A percentile compares a stretch with the other conserved stretches of the same genome.
These are phyloP conservation scores for Genyomyrus donnyi DNA, from an alignment of 2,113 vertebrate species.

Conservation along the genomic window DNA sequence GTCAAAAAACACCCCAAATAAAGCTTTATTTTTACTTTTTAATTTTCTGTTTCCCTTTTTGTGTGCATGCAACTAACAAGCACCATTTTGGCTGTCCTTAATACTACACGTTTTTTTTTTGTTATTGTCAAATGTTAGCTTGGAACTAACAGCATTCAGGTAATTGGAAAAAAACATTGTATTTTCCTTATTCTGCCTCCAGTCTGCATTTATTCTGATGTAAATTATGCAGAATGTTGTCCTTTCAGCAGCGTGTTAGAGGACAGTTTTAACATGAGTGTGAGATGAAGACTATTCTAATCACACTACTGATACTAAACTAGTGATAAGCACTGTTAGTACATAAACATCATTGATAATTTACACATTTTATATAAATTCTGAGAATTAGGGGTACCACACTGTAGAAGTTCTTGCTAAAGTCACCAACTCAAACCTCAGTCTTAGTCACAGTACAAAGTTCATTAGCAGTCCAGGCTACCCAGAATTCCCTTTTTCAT, in stretches of 20 bases:
- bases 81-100: neutral
- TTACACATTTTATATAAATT: neutral
- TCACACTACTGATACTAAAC: neutral
- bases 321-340: neutral
- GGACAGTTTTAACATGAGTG: neutral
- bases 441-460: neutral
- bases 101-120: neutral
- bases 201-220: neutral
- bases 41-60: neutral
- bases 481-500: neutral
- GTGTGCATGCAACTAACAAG: conserved; percentile 23
- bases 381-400: neutral
- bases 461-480: neutral
- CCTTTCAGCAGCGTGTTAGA: neutral
- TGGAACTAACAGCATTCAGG: neutral
- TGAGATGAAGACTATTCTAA: neutral
- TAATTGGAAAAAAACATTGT: neutral
- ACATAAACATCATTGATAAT: neutral
- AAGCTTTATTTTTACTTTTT: neutral
- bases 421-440: neutral
- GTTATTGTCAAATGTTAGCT: neutral
- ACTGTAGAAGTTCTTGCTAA: neutral
- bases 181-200: neutral
- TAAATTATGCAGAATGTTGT: neutral
- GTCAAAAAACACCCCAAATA: neutral